Evolutionary conservation across 2,888 invertebrate genomes (phyloP), one percentile per base, ranked within the genome.

Genomic region (Heliconius ethilla): DNA sequence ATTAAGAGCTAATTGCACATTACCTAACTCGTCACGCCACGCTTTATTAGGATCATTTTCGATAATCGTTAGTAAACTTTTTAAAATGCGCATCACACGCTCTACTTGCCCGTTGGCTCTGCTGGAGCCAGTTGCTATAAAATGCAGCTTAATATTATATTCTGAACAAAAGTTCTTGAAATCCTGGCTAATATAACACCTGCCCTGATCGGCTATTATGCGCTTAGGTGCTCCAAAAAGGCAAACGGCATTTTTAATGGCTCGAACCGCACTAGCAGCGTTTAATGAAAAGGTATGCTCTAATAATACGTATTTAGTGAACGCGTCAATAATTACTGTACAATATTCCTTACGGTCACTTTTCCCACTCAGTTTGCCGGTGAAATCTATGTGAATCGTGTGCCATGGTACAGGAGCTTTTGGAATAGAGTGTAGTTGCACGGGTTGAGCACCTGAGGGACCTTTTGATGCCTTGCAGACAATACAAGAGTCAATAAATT

Each of bases 361-460:
- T 45, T 45, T 45, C 13, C 45, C 45, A 45, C 45, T 45, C 13
- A 45, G 77, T 37, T 85, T 84, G 0, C 85, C 85, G 0, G 83
- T 82, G 2, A 84, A 59, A 29, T 86, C 84, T 7, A 85, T 80
- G 55, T 85, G 84, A 3, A 87, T 70, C 0, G 86, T 86, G n/a
- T 85, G 84, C 84, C 83, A 87, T 0, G 85, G 82, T 9, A 80
- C 51, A 6, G 79, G 15, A 2, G 63, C 51, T 75, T 82, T 83
- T 0, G 82, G 83, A 9, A 85, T 85, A 0, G 84, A 80, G 40
- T 86, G 84, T 0, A 85, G 72, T 15, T 51, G 73, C 2, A 82
- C 76, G 1, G 73, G 82, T 22, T 81, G 80, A 27, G 82, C 83
- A 1, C 84, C 84, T 0, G 83, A 84, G 0, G 72, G 67, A 3